Base-by-base conservation (phyloP, 2,888 invertebrate genomes). In the Synanthedon myopaeformis region DNA sequence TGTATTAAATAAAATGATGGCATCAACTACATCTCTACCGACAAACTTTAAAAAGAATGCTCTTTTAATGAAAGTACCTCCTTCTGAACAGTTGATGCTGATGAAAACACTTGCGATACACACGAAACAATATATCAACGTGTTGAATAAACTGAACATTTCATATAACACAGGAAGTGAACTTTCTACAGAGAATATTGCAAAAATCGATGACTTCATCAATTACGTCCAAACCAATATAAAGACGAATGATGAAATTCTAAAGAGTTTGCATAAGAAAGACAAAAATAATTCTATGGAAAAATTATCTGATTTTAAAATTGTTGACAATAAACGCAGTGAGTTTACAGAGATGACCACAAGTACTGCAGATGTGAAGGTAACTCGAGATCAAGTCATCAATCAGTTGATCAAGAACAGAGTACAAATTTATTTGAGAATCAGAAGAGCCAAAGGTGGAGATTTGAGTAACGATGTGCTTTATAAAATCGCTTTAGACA, bases 391-490 rank as follows among this genome's bases (percentile, higher is more conserved):
- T 52, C 71, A 78, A 63, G 69, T 84, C n/a, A 58, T 83, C 8
- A 76, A 70, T 56, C 82, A 82, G 54, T 57, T 86, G 2, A 83
- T 86, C 6, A 76, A 64, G 57, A 84, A 82, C 57, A 74, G 82
- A 23, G 64, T 83, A 49, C 57, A 64, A 45, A 53, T 67, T 3
- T 84, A 75, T 55, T 57, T 83, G 14, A 70, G 65, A 56, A 57
- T 67, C 1, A 81, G 78, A 64, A 73, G 79, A 56, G 58, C 61
- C 0, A 61, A 61, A 52, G 64, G 61, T 0, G 23, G 42, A 8
- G 62, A 74, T 59, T 52, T 63, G 0, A 61, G 55, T 4, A 56
- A 67, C 28, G 76, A 81, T 58, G 58, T 79, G 0, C 76, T 70
- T 55, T 79, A 78, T 54, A 67, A 69, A 52, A 70, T 84, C 56